These are phyloP conservation scores for Lamellibrachia columna DNA, from an alignment of 2,888 invertebrate genomes.

Conservation along the genomic window DNA sequence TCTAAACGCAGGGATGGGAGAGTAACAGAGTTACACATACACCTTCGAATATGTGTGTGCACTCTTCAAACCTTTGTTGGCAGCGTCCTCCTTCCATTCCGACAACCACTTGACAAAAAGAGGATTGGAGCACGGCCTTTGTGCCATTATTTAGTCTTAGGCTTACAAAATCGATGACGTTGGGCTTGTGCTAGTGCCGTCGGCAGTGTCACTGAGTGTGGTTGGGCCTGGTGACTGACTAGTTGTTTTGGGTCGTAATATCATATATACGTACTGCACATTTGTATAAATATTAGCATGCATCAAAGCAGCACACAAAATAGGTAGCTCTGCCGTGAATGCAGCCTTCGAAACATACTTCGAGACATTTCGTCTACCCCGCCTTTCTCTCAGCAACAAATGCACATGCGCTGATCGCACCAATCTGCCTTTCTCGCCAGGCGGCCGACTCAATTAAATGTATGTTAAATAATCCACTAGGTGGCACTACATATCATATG, in stretches of 20 bases:
- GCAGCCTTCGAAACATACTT: neutral
- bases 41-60: constrained; percentile 74
- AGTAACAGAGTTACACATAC: constrained; percentile 17
- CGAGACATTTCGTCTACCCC: neutral
- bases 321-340: neutral
- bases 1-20: no score
- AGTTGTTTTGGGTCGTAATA: neutral
- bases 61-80: constrained; percentile 74
- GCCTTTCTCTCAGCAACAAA: neutral
- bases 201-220: no score
- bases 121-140: constrained; percentile 76
- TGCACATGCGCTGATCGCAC: neutral
- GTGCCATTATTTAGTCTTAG: neutral
- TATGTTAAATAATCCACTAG: no score
- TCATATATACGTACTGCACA: neutral
- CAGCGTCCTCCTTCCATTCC: constrained; percentile 80
- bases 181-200: neutral
- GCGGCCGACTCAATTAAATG: no score
- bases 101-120: constrained; percentile 83
- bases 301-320: neutral
- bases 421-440: no score
- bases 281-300: neutral
- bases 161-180: neutral
- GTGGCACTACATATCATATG: no score
- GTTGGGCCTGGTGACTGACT: neutral